Percentiles rank a stretch among this genome's conserved stretches.
Evolutionary conservation across 2,888 invertebrate genomes (phyloP).

Genomic region (Pandemis heparana): DNA sequence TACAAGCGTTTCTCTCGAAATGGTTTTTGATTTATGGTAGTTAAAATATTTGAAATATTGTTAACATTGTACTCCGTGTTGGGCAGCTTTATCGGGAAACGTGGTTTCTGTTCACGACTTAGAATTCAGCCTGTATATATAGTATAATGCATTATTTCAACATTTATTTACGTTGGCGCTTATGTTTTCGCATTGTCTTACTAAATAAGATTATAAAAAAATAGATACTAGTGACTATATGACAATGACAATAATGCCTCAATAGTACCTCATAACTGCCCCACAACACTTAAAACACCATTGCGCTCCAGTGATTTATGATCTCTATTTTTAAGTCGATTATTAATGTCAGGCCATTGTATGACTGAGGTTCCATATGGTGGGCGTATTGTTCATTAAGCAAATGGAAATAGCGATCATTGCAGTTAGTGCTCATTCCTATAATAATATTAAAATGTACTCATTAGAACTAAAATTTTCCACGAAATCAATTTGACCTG

Average conservation of each 20-base stretch:
- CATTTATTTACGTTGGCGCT: no score
- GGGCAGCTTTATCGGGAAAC: no score
- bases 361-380: slow-evolving; percentile 7
- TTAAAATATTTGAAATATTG: no score
- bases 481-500: background rate
- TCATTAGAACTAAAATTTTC: background rate
- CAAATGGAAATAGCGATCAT: slow-evolving; percentile 20
- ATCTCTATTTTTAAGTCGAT: slow-evolving; percentile 30
- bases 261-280: no score
- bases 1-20: no score
- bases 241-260: background rate
- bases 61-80: no score
- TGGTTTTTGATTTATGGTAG: no score
- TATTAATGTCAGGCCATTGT: slow-evolving; percentile 12
- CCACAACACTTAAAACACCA: slow-evolving; percentile 4
- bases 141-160: no score
- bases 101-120: no score
- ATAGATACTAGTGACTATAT: background rate
- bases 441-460: background rate
- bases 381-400: slow-evolving; percentile 25
- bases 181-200: no score
- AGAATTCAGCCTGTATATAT: no score
- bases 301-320: slow-evolving; percentile 32
- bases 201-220: no score
- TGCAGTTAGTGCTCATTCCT: slow-evolving; percentile 3